Evolutionary conservation across 1,140 invertebrate species (phyloP), one percentile per base, ranked within the genome.

Genomic region (Lanistes nyassanus): DNA sequence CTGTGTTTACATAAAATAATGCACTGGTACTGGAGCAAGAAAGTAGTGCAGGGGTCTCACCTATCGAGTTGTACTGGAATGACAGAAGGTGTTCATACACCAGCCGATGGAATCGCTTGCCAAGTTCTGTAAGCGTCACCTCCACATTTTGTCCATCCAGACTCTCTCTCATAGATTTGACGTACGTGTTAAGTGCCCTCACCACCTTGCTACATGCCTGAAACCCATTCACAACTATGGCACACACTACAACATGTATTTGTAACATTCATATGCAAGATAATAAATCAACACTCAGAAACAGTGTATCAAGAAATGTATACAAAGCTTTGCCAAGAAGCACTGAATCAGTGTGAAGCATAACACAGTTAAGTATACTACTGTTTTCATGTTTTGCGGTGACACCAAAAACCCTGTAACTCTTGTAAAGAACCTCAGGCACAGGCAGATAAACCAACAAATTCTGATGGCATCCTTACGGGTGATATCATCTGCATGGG

Each of bases 41-140:
- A 21, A n/a, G 7, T 39, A 19, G 53, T 6, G 68, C 79, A n/a
- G n/a, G n/a, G n/a, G n/a, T n/a, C n/a, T 78, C 83, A 94, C 95
- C 98, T 75, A 96, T 93, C 29, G 95, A 96, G 90, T 97, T 98
- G 85, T 98, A 99, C 84, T 97, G 95, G 91, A 96, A 99, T 82
- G 96, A 95, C 80, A 95, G 93, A 56, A 99, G 90, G 90, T 99
- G 98, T 82, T 98, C 97, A 84, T 97, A 97, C 71, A 99, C 94
- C n/a, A 97, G 93, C 75, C 96, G 90, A 89, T 99, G 97, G 78
- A 99, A 93, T 66, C 96, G 91, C 31, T 94, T 92, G 0, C 97
- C 97, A 2, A 99, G 90, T 89, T 99, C 98, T 34, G 94, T 93
- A 21, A 98, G 90, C 6, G 98, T 93, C 36, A 93, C 93, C 82